These are phyloP conservation scores for Spongia lamella DNA, from an alignment of 37 sponge, comb jelly and placozoan genomes.

Conservation along the genomic window DNA sequence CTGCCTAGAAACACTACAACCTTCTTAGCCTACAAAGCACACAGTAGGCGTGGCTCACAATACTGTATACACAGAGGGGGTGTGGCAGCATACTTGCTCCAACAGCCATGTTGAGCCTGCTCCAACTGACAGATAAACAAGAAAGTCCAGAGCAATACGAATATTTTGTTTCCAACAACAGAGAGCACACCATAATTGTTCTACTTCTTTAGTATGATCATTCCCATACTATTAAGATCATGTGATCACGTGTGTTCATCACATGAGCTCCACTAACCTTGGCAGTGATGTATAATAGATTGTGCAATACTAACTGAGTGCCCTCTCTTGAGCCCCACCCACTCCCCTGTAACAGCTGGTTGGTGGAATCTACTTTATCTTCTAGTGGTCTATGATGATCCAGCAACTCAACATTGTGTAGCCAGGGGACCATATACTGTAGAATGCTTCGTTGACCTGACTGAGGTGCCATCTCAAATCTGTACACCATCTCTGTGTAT, in stretches of 20 bases:
- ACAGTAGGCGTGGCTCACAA: not conserved
- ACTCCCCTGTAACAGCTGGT: slow-evolving; percentile 54
- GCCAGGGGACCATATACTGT: slow-evolving; percentile 87
- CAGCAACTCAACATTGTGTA: slow-evolving; percentile 82
- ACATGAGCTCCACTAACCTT: slow-evolving; percentile 47
- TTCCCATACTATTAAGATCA: slow-evolving; percentile 56
- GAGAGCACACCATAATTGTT: slow-evolving; percentile 78
- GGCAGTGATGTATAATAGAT: slow-evolving; percentile 82
- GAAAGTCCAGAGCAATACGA: slow-evolving; percentile 61
- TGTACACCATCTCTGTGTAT: slow-evolving; percentile 63
- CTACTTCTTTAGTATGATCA: slow-evolving; percentile 70
- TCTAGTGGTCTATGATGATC: slow-evolving; percentile 14
- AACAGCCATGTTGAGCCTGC: slow-evolving; percentile 38
- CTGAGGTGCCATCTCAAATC: slow-evolving; percentile 65
- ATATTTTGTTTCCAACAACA: slow-evolving; percentile 76
- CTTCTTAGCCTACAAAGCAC: slow-evolving; percentile 54
- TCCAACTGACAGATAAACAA: slow-evolving; percentile 48
- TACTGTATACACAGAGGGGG: not conserved
- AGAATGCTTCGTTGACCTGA: slow-evolving; percentile 69
- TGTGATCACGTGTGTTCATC: not conserved
- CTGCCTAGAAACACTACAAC: slow-evolving; percentile 72
- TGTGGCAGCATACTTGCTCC: slow-evolving; percentile 41
- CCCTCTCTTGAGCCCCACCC: slow-evolving; percentile 88
- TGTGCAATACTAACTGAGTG: slow-evolving; percentile 80
- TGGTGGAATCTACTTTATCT: not conserved